phyloP scores from a whole-genome alignment of 2,888 invertebrate species.

The Euplexia lucipara region DNA sequence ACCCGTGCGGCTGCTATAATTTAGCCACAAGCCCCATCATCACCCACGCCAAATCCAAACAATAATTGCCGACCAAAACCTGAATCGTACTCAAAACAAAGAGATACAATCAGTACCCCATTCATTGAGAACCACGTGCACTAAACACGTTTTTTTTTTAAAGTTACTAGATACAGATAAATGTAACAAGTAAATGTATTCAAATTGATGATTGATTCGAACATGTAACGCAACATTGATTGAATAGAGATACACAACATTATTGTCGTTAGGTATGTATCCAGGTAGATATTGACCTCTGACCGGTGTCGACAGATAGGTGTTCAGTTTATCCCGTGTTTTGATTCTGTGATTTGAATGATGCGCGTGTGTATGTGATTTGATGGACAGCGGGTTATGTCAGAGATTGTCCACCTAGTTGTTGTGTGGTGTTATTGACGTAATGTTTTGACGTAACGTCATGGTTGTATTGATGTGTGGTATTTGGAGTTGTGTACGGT shows the following conservation, averaged over 20 bases:
- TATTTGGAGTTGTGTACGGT: neutral
- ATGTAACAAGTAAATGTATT: conserved; percentile 82
- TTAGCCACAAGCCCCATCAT: conserved; percentile 11
- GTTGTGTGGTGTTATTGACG: conserved; percentile 26
- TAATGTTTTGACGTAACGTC: conserved; percentile 39
- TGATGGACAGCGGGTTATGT: conserved; percentile 60
- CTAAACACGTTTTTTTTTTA: conserved; percentile 66
- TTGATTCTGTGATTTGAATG: conserved; percentile 63
- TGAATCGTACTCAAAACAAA: conserved; percentile 54
- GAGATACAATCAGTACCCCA: conserved; percentile 68
- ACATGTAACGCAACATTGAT: conserved; percentile 83
- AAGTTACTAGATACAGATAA: conserved; percentile 75
- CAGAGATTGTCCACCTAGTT: conserved; percentile 62
- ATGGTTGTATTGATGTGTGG: neutral
- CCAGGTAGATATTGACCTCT: conserved; percentile 81
- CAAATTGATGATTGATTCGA: conserved; percentile 90
- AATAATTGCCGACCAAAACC: conserved; percentile 38
- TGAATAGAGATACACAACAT: conserved; percentile 90
- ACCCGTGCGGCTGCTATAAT: neutral
- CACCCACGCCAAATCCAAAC: conserved; percentile 25
- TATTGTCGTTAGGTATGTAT: conserved; percentile 81
- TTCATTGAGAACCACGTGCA: conserved; percentile 76
- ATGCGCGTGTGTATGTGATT: conserved; percentile 63
- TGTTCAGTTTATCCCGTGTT: conserved; percentile 65
- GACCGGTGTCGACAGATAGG: conserved; percentile 83